Evolutionary conservation across 2,797 vertebrate genomes (phyloP).

Genomic region (Zalophus californianus): DNA sequence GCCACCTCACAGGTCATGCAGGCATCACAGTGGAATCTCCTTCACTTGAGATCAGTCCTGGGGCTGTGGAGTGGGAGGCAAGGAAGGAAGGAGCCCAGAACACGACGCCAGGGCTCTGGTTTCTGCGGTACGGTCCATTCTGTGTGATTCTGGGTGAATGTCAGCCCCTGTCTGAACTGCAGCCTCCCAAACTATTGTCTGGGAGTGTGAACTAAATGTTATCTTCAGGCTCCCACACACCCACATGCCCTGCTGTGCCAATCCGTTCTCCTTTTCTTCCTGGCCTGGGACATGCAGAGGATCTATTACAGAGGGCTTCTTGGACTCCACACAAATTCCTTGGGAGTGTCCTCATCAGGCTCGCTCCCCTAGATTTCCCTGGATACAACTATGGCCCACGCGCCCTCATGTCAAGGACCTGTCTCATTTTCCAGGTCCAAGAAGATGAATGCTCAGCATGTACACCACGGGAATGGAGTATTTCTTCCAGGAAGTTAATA

Average conservation of each 20-base stretch:
- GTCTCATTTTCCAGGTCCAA: slow-evolving; percentile 75
- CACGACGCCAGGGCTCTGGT: neutral
- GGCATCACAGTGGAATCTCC: neutral
- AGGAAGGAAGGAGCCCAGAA: neutral
- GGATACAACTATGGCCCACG: neutral
- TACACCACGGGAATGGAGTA: slow-evolving; percentile 61
- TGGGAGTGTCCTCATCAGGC: neutral
- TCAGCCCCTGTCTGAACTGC: neutral
- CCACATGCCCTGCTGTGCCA: accelerated
- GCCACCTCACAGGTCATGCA: neutral
- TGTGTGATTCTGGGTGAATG: neutral
- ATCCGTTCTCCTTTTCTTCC: neutral
- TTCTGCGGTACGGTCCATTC: neutral
- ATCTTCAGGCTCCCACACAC: neutral
- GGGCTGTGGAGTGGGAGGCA: neutral
- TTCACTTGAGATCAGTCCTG: neutral
- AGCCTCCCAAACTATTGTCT: neutral
- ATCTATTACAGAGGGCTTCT: neutral
- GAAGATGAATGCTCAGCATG: slow-evolving; percentile 70
- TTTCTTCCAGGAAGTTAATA: slow-evolving; percentile 84
- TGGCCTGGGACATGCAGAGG: neutral
- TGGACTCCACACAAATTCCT: neutral
- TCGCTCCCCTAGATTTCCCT: slow-evolving; percentile 36
- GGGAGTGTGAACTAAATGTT: neutral
- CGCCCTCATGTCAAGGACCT: slow-evolving; percentile 41